Percentiles rank a stretch among this genome's conserved stretches.
Conservation (phyloP, 2,888 invertebrate genomes). For the Heliconius charithonia region DNA sequence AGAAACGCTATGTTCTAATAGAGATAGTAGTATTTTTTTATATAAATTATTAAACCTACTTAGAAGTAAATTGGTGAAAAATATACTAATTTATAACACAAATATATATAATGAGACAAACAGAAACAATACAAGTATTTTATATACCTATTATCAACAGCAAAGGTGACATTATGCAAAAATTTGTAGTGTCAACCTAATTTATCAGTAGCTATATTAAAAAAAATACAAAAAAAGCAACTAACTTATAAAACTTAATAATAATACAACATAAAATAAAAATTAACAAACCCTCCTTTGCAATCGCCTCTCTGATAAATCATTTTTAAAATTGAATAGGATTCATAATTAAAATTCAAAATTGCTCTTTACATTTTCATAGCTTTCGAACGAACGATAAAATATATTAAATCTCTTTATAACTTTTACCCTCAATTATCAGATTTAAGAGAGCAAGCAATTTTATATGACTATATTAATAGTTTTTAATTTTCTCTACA, state of each 20-base stretch:
- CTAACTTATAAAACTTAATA: not conserved
- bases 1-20: too few species aligned
- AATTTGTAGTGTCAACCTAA: too few species aligned
- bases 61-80: too few species aligned
- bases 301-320: not conserved
- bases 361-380: not conserved
- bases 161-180: not conserved
- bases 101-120: not conserved
- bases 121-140: too few species aligned
- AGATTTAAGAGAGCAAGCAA: not conserved
- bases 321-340: not conserved
- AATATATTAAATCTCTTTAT: not conserved
- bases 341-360: not conserved
- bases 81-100: not conserved
- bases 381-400: constrained; percentile 6
- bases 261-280: not conserved
- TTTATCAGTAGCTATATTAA: not conserved
- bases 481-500: not conserved
- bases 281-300: not conserved
- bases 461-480: not conserved
- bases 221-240: not conserved
- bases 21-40: too few species aligned
- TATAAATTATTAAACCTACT: too few species aligned
- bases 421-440: not conserved
- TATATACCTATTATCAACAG: not conserved